Base-by-base conservation (phyloP, 1,140 invertebrate species). In the Panulirus ornatus region DNA sequence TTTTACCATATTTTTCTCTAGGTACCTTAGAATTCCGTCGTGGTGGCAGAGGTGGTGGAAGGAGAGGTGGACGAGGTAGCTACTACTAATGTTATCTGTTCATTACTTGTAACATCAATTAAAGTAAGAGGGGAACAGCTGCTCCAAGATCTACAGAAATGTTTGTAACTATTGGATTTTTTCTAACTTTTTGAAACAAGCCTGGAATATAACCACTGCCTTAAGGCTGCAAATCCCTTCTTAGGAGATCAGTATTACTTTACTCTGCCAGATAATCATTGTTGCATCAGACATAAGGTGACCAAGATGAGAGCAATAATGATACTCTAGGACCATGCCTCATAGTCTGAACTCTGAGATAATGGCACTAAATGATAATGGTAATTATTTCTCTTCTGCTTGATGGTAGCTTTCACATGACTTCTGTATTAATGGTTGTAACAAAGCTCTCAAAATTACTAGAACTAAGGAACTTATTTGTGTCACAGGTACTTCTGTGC, bases 21-120 rank as follows among this genome's bases (percentile, higher is more conserved):
- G 78, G 78, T 22, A 81, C 78, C 58, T 58, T 81, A 47, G 78
- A 81, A 81, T 81, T 81, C 19, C 78, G 58, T 81, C 78, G 78
- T 36, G 47, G 78, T 58, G 78, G 78, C 44, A 51, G 78, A 54
- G 34, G 78, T 34, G 78, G 47, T 58, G 78, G 78, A 0, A 58
- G 78, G 38, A 58, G 78, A 58, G 78, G 78, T 8, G 78, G 78
- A 8, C 78, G 78, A 5, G 78, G 78, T 22, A 27, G 30, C 30
- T 81, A 81, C 51, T 81, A 81, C 27, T 81, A 58, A 38, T 3
- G 54, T 22, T 19, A 2, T 22, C 54, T 58, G 3, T 58, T 58
- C 22, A 19, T 30, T 27, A 30, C 58, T 27, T 66, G 58, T 34
- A 30, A 66, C 27, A 66, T 30, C 11, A 30, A 8, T 8, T 66